Percentiles rank a stretch among this genome's conserved stretches.
phyloP scores from a whole-genome alignment of 2,797 vertebrate species.

The Acipenser ruthenus region DNA sequence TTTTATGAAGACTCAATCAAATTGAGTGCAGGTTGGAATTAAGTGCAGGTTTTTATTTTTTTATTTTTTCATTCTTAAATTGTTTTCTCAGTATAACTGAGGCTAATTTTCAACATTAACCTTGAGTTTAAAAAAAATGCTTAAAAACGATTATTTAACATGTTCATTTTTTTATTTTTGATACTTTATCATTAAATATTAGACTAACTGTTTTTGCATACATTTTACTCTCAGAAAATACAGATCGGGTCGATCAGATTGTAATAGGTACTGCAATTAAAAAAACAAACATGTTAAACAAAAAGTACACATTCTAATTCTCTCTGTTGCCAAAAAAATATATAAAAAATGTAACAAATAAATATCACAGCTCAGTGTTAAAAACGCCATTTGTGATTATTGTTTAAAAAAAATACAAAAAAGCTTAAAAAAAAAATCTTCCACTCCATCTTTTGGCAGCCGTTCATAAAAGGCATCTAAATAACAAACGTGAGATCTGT shows the following conservation, averaged over 20 bases:
- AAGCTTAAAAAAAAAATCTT: conserved; percentile 63
- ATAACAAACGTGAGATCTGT: conserved; percentile 95
- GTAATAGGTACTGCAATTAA: conserved; percentile 90
- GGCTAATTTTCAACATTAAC: conserved; percentile 76
- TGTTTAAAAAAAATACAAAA: conserved; percentile 36
- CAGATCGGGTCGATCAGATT: conserved; percentile 69
- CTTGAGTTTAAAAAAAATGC: conserved; percentile 60
- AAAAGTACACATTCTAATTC: conserved; percentile 71
- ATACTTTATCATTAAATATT: conserved; percentile 1
- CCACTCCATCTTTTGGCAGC: conserved; percentile 86
- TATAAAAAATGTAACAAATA: conserved; percentile 12
- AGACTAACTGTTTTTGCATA: not conserved
- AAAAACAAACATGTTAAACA: conserved; percentile 65
- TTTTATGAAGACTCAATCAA: conserved; percentile 51
- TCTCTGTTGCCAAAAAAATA: conserved; percentile 85
- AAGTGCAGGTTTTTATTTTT: conserved; percentile 57
- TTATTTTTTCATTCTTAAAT: conserved; percentile 33
- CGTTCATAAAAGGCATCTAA: conserved; percentile 84
- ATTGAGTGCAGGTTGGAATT: conserved; percentile 60
- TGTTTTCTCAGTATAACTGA: conserved; percentile 83
- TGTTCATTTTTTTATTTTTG: conserved; percentile 33
- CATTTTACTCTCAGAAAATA: conserved; percentile 35
- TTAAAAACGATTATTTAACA: conserved; percentile 57
- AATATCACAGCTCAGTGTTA: conserved; percentile 79
- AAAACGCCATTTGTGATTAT: conserved; percentile 74